These are phyloP conservation scores for Lichenostomus cassidix DNA, from an alignment of 2,113 vertebrate genomes.

Conservation along the genomic window DNA sequence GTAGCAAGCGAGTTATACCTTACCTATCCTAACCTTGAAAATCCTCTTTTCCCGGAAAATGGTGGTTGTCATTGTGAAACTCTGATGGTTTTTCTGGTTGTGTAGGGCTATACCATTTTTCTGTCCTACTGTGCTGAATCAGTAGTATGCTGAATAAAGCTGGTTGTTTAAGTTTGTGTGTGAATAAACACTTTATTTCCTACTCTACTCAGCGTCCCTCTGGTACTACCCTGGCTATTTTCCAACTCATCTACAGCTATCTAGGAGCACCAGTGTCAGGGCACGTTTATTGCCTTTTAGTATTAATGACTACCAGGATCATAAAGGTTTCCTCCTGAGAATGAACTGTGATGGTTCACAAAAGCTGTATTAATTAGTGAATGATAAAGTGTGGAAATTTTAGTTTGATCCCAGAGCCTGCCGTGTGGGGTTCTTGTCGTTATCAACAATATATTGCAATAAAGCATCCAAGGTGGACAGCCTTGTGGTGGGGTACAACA, in stretches of 20 bases:
- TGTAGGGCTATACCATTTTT: neutral
- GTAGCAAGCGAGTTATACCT: neutral
- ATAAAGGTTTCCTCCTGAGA: slow-evolving; percentile 12
- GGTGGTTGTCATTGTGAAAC: neutral
- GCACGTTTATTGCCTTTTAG: neutral
- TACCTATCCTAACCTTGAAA: neutral
- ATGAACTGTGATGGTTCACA: neutral
- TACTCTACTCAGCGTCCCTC: neutral
- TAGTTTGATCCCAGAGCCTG: neutral
- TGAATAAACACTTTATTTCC: neutral
- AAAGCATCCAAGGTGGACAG: neutral
- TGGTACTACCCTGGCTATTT: neutral
- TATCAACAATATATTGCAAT: neutral
- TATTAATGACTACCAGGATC: slow-evolving; percentile 38
- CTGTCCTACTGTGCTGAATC: neutral
- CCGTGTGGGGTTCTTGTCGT: neutral
- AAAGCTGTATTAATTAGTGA: slow-evolving; percentile 36
- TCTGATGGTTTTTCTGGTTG: neutral
- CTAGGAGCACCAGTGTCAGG: neutral
- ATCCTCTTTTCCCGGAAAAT: neutral
- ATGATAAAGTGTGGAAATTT: neutral
- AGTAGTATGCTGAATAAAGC: neutral
- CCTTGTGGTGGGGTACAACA: neutral
- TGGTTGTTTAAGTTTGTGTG: neutral
- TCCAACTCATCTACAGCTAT: slow-evolving; percentile 6